These are phyloP conservation scores for Achatina immaculata DNA, from an alignment of 1,140 invertebrate genomes.

Conservation along the genomic window DNA sequence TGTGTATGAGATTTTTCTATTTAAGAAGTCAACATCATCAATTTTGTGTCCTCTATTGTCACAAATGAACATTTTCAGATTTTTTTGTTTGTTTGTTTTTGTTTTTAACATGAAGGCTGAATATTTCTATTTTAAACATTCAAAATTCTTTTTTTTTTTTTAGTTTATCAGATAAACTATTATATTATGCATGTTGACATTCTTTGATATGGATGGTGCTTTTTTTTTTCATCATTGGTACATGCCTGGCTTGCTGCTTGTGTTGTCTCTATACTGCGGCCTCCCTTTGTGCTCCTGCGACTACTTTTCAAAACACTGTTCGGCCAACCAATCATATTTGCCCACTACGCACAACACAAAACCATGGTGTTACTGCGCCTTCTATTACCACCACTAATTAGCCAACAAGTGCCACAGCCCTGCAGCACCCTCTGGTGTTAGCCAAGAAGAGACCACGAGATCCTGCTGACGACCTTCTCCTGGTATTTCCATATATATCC, in stretches of 20 bases:
- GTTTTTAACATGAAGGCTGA: neutral
- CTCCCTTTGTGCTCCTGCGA: slow-evolving; percentile 37
- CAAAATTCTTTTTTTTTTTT: neutral
- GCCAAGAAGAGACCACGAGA: slow-evolving; percentile 89
- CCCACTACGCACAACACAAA: slow-evolving; percentile 8
- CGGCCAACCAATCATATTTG: slow-evolving; percentile 22
- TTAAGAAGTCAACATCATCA: too few species aligned
- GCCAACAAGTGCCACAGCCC: slow-evolving; percentile 32
- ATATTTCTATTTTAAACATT: neutral
- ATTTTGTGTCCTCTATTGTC: too few species aligned
- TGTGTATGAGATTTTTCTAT: too few species aligned
- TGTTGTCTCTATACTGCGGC: slow-evolving; percentile 37
- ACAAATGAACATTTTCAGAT: neutral
- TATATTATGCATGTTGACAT: slow-evolving; percentile 37
- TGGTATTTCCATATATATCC: slow-evolving; percentile 80
- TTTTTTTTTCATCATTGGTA: slow-evolving; percentile 36
- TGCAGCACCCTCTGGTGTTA: slow-evolving; percentile 70
- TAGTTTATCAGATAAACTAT: neutral
- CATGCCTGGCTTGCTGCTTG: slow-evolving; percentile 38
- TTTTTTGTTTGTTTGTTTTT: neutral
- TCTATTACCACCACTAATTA: slow-evolving; percentile 23
- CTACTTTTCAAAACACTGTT: slow-evolving; percentile 31
- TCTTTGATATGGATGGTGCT: slow-evolving; percentile 39
- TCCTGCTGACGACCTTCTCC: slow-evolving; percentile 88
- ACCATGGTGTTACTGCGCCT: slow-evolving; percentile 12